These are phyloP conservation scores for Dallia pectoralis DNA, from an alignment of 2,797 vertebrate genomes.

Conservation along the genomic window DNA sequence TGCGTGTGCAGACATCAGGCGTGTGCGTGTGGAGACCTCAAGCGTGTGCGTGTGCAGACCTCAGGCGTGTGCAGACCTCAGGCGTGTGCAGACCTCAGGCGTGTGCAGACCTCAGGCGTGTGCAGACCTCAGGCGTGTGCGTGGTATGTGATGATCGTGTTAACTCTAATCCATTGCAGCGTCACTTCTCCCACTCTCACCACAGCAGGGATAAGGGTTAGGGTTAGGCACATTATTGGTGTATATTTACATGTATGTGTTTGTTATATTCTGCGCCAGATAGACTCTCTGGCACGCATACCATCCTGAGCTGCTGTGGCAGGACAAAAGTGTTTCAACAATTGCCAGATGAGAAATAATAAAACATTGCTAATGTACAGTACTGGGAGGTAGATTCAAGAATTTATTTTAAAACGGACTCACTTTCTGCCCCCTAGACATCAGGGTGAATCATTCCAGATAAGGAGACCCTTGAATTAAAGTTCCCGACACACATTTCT, in stretches of 20 bases:
- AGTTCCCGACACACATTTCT: conserved; percentile 51
- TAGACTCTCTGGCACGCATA: background rate
- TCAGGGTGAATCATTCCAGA: conserved; percentile 49
- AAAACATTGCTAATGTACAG: conserved; percentile 1
- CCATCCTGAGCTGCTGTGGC: conserved; percentile 12
- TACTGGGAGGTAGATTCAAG: conserved; percentile 16
- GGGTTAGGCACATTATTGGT: no score
- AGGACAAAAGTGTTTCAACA: conserved; percentile 23
- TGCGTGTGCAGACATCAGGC: conserved; percentile 36
- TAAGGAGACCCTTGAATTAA: conserved; percentile 50
- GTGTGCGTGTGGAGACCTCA: conserved; percentile 35
- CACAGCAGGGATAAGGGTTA: no score
- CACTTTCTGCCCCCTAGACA: conserved; percentile 46
- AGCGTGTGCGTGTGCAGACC: conserved; percentile 34
- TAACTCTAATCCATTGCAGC: conserved; percentile 26
- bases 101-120: conserved; percentile 36
- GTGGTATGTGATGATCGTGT: conserved; percentile 34
- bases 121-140: conserved; percentile 36
- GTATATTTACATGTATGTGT: conserved; percentile 16
- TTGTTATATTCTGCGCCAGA: conserved; percentile 1
- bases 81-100: conserved; percentile 36
- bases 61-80: conserved; percentile 37
- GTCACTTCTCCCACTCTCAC: conserved; percentile 50
- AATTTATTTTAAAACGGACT: conserved; percentile 42
- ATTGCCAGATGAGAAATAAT: conserved; percentile 36